phyloP scores from a whole-genome alignment of 2,888 invertebrate genomes.

The Callinectes sapidus region DNA sequence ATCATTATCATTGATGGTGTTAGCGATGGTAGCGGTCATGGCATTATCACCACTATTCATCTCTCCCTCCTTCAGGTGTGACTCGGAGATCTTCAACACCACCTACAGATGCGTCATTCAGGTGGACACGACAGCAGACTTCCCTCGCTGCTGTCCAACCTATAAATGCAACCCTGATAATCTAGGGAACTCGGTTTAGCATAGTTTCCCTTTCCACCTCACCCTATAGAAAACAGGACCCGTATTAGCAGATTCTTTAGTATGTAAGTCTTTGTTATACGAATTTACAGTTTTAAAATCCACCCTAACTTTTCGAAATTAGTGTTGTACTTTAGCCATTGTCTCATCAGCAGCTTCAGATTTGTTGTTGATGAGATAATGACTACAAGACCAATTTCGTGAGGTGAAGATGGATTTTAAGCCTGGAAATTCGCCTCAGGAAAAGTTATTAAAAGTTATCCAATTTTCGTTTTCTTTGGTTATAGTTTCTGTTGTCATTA shows the following conservation, averaged over 20 bases:
- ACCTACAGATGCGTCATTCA: slow-evolving; percentile 68
- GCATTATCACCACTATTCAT: not conserved
- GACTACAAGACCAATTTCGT: too few species aligned
- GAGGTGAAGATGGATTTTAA: too few species aligned
- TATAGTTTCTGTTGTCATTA: not conserved
- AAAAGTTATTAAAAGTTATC: too few species aligned
- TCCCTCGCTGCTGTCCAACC: slow-evolving; percentile 69
- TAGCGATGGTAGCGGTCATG: not conserved
- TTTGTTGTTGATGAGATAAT: too few species aligned
- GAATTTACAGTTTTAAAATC: too few species aligned
- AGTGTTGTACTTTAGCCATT: too few species aligned
- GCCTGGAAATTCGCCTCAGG: too few species aligned
- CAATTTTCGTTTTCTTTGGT: not conserved
- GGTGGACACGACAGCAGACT: slow-evolving; percentile 60
- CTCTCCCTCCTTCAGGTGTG: slow-evolving; percentile 55
- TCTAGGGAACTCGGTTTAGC: slow-evolving; percentile 61
- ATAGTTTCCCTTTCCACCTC: not conserved
- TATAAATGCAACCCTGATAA: slow-evolving; percentile 69
- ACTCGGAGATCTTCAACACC: slow-evolving; percentile 70
- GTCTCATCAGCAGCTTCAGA: too few species aligned
- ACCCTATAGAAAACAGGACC: too few species aligned
- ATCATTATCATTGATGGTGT: not conserved
- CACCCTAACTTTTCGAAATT: too few species aligned
- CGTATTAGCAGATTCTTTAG: too few species aligned
- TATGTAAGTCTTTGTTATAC: too few species aligned